Evolutionary conservation across 2,888 invertebrate genomes (phyloP), one percentile per base, ranked within the genome.

Genomic region (Aspidiotus rigidus): DNA sequence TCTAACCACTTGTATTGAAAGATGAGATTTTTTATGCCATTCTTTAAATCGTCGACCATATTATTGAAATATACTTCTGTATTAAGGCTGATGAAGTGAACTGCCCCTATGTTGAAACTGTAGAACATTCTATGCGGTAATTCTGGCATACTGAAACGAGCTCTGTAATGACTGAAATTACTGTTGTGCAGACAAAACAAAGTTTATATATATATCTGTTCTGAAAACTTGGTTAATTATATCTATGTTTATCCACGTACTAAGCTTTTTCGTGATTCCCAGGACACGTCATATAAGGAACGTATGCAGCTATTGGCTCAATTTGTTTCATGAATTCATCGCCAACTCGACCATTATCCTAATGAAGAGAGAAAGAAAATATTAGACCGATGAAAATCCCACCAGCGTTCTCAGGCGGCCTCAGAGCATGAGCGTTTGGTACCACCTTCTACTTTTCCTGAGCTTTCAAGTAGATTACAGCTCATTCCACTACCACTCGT

Each of bases 61-160:
- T 87, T n/a, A 79, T 87, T 97, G 80, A 95, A 98, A 79, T 97
- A 98, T 70, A 89, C 88, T 81, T 99, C 98, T 0, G 97, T 95
- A 71, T 93, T 91, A 74, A 98, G 85, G 28, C 88, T 88, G 69
- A 99, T 85, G 75, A 98, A 88, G 79, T 95, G 95, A 15, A 91
- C 84, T 0, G 91, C 91, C 0, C 95, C 95, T 73, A 95, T 77
- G 78, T 95, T 84, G 77, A 92, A 93, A 77, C 93, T 93, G 80
- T 88, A 93, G 84, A 85, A 88, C 75, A 90, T 80, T 73, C 85
- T 86, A 70, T 89, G 84, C 7, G 80, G 79, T 15, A 79, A 79
- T 17, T 88, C 86, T 0, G 96, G 96, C 96, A 97, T 96, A 69
- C 85, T 85, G 80, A 97, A 98, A 17, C 97, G 85, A 69, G 86